Evolutionary conservation across 2,113 vertebrate species (phyloP).

Genomic region (Phoxinus phoxinus): DNA sequence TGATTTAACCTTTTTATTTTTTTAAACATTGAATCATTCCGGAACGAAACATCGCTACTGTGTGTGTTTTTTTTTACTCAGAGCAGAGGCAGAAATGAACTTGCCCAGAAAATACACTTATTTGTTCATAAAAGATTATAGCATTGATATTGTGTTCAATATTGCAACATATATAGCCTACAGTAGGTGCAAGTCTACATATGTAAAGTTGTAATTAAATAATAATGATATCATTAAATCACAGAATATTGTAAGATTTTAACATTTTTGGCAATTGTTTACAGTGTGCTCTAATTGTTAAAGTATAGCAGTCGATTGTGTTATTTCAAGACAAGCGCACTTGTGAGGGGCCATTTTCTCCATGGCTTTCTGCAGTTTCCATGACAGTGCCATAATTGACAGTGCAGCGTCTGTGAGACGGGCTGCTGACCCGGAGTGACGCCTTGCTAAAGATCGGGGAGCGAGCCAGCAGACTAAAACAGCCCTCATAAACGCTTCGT

Average conservation of each 20-base stretch:
- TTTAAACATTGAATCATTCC: background rate
- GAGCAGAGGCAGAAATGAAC: background rate
- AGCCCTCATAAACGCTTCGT: slow-evolving; percentile 51
- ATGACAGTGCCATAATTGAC: slow-evolving; percentile 59
- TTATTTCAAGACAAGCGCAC: background rate
- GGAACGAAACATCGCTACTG: background rate
- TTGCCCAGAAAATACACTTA: background rate
- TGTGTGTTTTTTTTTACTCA: background rate
- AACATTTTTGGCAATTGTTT: background rate
- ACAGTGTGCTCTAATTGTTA: background rate
- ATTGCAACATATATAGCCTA: background rate
- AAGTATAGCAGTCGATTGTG: background rate
- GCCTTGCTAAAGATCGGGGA: slow-evolving; percentile 62
- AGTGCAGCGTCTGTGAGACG: slow-evolving; percentile 66
- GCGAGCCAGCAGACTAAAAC: slow-evolving; percentile 69
- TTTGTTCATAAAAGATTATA: background rate
- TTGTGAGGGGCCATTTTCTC: slow-evolving; percentile 47
- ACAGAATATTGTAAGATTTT: background rate
- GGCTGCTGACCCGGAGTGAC: slow-evolving; percentile 63
- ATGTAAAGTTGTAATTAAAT: background rate
- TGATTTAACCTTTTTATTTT: background rate
- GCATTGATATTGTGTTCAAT: background rate
- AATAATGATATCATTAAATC: too few species aligned
- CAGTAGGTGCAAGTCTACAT: background rate
- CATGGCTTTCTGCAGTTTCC: slow-evolving; percentile 53